Base-by-base conservation (phyloP, 2,113 vertebrate genomes). In the Tetrao urogallus region DNA sequence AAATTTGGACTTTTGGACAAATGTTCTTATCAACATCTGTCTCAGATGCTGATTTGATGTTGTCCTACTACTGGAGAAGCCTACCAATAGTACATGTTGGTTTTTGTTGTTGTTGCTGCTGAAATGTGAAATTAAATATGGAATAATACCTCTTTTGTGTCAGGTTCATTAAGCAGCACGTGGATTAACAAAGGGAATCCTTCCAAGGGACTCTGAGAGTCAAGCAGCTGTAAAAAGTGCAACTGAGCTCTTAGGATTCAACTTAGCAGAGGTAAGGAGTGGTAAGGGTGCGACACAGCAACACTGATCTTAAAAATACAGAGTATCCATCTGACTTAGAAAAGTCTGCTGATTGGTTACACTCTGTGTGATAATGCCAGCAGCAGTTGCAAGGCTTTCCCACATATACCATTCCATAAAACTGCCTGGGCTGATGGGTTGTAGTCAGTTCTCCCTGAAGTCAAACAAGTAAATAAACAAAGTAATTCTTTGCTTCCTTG, bases 91-190 rank as follows among this genome's bases (percentile, higher is more conserved):
- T 43, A 20, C 8, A 67, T 48, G 11, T 43, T 43, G 42, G 42
- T 4, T 38, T 27, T 63, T 67, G 30, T 8, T 78, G 6, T 4
- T 11, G 43, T 24, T 11, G 40, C 40, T 73, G 56, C 40, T 45
- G n/a, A 38, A 84, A 54, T 12, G 5, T 14, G 42, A 90, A 56
- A 45, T 21, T 6, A 83, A 86, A 77, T 3, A 18, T 32, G 15
- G 24, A 80, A 30, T 63, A 64, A 86, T 7, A 25, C 38, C 40
- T 80, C 36, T 27, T 88, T 73, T 66, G n/a, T 60, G 42, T 24
- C 1, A 1, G 14, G 58, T 19, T 7, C 13, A 38, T 50, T 24
- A 13, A 61, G 18, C 24, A 42, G 67, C 5, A 2, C 3, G 8
- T 16, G 66, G 78, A n/a, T 18, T 72, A 72, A 60, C 45, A 90